Evolutionary conservation across 2,113 vertebrate genomes (phyloP).

Genomic region (Orthonyx spaldingii): DNA sequence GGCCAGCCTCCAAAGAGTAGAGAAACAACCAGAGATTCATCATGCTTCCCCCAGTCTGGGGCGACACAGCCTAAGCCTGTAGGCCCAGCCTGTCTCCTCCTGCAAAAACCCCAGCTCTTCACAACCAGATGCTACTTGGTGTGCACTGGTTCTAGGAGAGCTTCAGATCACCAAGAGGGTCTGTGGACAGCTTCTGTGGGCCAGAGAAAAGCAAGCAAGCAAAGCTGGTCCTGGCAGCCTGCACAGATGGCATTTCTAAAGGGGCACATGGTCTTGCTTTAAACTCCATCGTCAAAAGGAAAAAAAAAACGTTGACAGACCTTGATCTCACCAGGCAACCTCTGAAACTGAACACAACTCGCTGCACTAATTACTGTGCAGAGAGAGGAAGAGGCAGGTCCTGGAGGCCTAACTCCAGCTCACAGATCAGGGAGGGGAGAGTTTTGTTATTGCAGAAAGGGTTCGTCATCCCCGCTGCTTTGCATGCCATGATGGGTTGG

Average conservation of each 20-base stretch:
- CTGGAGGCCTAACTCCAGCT: not conserved
- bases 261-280: not conserved
- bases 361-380: not conserved
- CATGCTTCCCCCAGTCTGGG: fast-evolving
- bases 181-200: not conserved
- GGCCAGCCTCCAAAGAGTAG: not conserved
- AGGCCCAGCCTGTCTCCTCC: not conserved
- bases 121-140: not conserved
- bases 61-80: not conserved
- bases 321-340: not conserved
- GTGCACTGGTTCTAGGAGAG: not conserved
- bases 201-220: not conserved
- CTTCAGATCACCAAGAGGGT: not conserved
- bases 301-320: not conserved
- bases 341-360: not conserved
- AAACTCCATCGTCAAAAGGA: not conserved
- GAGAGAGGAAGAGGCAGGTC: not conserved
- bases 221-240: not conserved
- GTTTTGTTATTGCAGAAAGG: not conserved
- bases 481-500: not conserved
- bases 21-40: not conserved
- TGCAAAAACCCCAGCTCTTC: not conserved
- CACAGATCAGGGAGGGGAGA: not conserved
- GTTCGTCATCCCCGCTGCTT: not conserved
- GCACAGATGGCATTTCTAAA: not conserved